Percentiles rank a stretch among this genome's conserved stretches.
phyloP scores from a whole-genome alignment of 2,797 vertebrate species.

The Staurois parvus region DNA sequence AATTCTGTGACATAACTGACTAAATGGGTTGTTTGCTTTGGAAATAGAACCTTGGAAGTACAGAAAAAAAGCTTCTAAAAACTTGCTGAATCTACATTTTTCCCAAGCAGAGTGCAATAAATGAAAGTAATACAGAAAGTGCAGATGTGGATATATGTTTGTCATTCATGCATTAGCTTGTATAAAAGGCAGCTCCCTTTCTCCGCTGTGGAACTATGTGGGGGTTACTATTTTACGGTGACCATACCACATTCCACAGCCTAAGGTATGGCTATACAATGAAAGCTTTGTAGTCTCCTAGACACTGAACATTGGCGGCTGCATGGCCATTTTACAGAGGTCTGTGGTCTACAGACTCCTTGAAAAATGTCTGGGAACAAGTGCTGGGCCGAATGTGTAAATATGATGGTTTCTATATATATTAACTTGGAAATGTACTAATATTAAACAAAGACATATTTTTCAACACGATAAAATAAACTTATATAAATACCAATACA shows the following conservation, averaged over 20 bases:
- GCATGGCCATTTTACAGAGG: background rate
- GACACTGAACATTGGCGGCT: slow-evolving; percentile 7
- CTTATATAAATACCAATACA: too few relatives aligned
- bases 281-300: slow-evolving; percentile 29
- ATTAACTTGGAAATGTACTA: too few relatives aligned
- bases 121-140: slow-evolving; percentile 11
- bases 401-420: too few relatives aligned
- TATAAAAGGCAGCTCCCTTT: background rate
- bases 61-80: slow-evolving; percentile 7
- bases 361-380: background rate
- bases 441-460: too few relatives aligned
- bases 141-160: slow-evolving; percentile 4
- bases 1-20: slow-evolving; percentile 27
- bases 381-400: too few relatives aligned
- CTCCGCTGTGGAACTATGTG: slow-evolving; percentile 11
- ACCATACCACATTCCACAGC: slow-evolving; percentile 30
- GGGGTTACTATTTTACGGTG: slow-evolving; percentile 33
- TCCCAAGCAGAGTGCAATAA: background rate
- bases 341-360: background rate
- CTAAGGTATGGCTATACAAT: slow-evolving; percentile 51
- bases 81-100: slow-evolving; percentile 26
- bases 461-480: too few relatives aligned
- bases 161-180: background rate
- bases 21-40: slow-evolving; percentile 34
- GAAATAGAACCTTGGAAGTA: slow-evolving; percentile 7